These are phyloP conservation scores for Semotilus atromaculatus DNA, from an alignment of 2,797 vertebrate genomes.

Conservation along the genomic window DNA sequence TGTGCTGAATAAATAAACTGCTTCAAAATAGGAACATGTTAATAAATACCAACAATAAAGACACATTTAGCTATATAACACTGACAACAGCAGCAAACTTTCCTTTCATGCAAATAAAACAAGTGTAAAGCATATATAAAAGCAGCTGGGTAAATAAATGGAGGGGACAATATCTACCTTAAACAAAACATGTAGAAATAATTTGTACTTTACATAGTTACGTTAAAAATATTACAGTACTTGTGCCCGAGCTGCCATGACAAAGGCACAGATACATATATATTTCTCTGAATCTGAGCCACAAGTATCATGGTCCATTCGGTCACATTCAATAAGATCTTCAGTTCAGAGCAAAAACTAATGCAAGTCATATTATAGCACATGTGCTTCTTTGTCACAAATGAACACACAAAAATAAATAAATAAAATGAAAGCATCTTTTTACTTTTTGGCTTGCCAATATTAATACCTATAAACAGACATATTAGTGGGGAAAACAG, in stretches of 20 bases:
- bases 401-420: neutral
- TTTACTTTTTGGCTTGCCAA: neutral
- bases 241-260: slow-evolving; percentile 38
- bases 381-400: neutral
- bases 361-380: neutral
- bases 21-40: neutral
- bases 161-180: neutral
- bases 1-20: neutral
- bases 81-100: slow-evolving; percentile 15
- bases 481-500: neutral
- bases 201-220: neutral
- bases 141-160: slow-evolving; percentile 6
- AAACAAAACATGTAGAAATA: neutral
- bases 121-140: neutral
- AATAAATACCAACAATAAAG: slow-evolving; percentile 11
- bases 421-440: neutral
- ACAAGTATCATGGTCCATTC: neutral
- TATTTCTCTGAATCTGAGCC: slow-evolving; percentile 23
- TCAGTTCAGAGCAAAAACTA: neutral
- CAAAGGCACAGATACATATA: slow-evolving; percentile 45
- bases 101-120: neutral
- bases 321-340: neutral
- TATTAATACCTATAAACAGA: neutral
- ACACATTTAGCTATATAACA: slow-evolving; percentile 8
- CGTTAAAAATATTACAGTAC: slow-evolving; percentile 6